phyloP scores from a whole-genome alignment of 2,113 vertebrate genomes.

The Melierax canorus region DNA sequence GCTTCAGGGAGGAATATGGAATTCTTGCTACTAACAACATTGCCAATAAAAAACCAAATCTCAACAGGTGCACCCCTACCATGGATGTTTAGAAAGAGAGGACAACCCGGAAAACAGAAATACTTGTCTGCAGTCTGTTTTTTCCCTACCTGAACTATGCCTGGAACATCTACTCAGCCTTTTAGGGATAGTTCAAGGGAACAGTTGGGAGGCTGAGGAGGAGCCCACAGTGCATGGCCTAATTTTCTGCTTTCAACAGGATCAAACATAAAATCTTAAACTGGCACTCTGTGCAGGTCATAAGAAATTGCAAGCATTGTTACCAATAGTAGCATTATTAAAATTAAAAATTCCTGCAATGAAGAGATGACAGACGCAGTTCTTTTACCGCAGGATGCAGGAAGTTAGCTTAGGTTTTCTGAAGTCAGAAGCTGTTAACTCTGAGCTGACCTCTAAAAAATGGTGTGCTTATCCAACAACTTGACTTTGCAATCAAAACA shows the following conservation, averaged over 20 bases:
- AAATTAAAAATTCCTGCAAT: not conserved
- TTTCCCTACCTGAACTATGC: not conserved
- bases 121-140: not conserved
- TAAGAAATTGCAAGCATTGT: not conserved
- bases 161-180: not conserved
- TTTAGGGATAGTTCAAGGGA: not conserved
- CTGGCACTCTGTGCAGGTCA: not conserved
- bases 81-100: not conserved
- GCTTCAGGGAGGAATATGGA: not conserved
- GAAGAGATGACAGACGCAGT: not conserved
- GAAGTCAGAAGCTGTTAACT: not conserved
- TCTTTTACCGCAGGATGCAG: not conserved
- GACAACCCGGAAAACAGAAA: not conserved
- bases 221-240: not conserved
- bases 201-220: not conserved
- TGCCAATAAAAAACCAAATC: not conserved
- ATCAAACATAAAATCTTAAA: not conserved
- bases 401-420: not conserved
- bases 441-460: not conserved
- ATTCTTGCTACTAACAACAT: not conserved
- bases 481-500: not conserved
- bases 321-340: not conserved
- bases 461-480: not conserved
- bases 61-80: fast-evolving
- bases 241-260: not conserved